These are phyloP conservation scores for Onychomys torridus DNA, from an alignment of 2,797 vertebrate species.

Conservation along the genomic window DNA sequence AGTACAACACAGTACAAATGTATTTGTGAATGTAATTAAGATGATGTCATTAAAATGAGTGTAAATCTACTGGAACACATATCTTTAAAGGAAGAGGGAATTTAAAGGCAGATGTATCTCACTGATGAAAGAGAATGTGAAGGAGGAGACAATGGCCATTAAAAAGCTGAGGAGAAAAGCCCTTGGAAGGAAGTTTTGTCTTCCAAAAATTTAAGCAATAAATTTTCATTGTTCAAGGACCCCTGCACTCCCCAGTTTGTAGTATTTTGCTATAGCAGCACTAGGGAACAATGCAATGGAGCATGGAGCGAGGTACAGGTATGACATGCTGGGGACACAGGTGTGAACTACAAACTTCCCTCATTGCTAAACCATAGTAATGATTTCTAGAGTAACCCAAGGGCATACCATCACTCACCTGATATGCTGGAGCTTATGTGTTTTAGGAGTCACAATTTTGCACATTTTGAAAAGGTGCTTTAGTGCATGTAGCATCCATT, in stretches of 20 bases:
- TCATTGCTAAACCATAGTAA: not conserved
- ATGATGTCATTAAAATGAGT: not conserved
- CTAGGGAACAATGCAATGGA: not conserved
- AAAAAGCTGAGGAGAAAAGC: not conserved
- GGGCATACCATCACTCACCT: not conserved
- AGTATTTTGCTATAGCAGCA: not conserved
- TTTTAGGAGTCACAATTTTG: constrained; percentile 35
- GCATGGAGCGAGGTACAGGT: not conserved
- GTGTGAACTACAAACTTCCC: not conserved
- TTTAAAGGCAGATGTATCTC: not conserved
- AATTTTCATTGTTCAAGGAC: not conserved
- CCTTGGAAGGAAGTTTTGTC: not conserved
- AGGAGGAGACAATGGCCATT: not conserved
- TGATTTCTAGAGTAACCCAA: not conserved
- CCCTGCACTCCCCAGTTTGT: not conserved
- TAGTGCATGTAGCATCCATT: not conserved
- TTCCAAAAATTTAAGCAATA: not conserved
- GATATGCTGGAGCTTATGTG: not conserved
- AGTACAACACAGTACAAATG: not conserved
- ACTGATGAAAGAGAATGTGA: not conserved
- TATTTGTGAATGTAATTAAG: constrained; percentile 32
- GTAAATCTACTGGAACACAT: not conserved
- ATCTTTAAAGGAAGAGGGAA: not conserved
- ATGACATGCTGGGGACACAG: not conserved
- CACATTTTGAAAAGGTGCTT: not conserved